Evolutionary conservation across 2,797 vertebrate species (phyloP), one percentile per base, ranked within the genome.

Genomic region (Protonibea diacanthus): DNA sequence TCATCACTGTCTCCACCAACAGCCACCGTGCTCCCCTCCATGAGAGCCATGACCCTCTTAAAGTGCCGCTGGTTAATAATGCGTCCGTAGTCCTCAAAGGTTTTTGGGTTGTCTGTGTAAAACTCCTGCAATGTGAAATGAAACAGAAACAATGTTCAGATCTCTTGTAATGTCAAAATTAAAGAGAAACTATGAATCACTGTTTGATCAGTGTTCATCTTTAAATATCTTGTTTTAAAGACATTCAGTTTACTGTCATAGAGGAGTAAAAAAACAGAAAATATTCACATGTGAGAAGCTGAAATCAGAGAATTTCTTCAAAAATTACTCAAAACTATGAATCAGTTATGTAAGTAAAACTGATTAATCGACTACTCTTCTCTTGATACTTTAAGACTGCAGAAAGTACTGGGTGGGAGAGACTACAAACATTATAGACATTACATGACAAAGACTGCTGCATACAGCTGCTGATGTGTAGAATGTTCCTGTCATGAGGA

Each of bases 51-150:
- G n/a, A 98, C 1, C 48, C 97, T 95, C 78, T 82, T 91, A 82
- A 97, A 98, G 91, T 98, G 97, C 0, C 49, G 95, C 71, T 91
- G 91, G 80, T 96, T 99, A 75, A 97, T 4, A 11, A 98, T 96
- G 56, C 96, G 95, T 38, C 94, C 97, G 0, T 97, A 98, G 85
- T 98, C 97, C 0, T 89, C 89, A 77, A 96, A 98, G 0, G 86
- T 92, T 80, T 97, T 97, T 12, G 96, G 90, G 0, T 97, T 92
- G 3, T 96, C 94, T 1, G 97, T 96, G 29, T 97, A 98, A 92
- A 97, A 99, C 48, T 97, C 97, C 97, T 98, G 82, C 29, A 69
- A 63, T 14, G 18, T 49, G 15, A 27, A 52, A 61, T 7, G 18
- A 53, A 52, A 56, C 23, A 53, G 0, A 6, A 12, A 59, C 25